phyloP scores from a whole-genome alignment of 1,140 invertebrate species.

The Apis cerana region DNA sequence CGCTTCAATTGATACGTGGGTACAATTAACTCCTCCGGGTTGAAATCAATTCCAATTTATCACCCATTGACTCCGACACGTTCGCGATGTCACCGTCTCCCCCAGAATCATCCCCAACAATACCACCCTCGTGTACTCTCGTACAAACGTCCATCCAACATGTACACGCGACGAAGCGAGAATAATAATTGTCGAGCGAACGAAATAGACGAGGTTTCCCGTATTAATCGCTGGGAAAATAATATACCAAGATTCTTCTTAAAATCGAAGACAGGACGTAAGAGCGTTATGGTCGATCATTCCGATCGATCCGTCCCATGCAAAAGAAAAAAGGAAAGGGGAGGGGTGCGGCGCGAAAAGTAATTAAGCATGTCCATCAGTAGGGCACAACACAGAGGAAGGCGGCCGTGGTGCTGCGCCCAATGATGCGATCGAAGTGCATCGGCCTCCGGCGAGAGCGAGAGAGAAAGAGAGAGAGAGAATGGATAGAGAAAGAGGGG shows the following conservation, averaged over 20 bases:
- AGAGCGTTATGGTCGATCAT: too few relatives aligned
- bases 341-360: not conserved
- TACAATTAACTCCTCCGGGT: not conserved
- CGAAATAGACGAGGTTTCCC: too few relatives aligned
- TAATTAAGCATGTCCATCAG: slow-evolving; percentile 50
- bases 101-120: not conserved
- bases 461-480: too few relatives aligned
- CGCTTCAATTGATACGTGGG: not conserved
- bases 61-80: slow-evolving; percentile 22
- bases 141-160: not conserved
- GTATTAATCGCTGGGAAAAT: too few relatives aligned
- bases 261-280: too few relatives aligned
- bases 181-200: too few relatives aligned
- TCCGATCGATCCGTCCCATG: too few relatives aligned
- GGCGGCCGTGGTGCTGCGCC: slow-evolving; percentile 44
- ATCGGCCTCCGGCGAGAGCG: slow-evolving; percentile 62
- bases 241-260: too few relatives aligned
- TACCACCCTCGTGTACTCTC: not conserved
- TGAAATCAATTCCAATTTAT: slow-evolving; percentile 31
- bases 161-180: too few relatives aligned
- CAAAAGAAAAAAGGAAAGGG: too few relatives aligned
- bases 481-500: slow-evolving; percentile 16
- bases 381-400: not conserved
- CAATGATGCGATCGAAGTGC: slow-evolving; percentile 70
- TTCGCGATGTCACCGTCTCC: not conserved